Base-by-base conservation (phyloP, 2,888 invertebrate genomes). In the Volucella inflata region DNA sequence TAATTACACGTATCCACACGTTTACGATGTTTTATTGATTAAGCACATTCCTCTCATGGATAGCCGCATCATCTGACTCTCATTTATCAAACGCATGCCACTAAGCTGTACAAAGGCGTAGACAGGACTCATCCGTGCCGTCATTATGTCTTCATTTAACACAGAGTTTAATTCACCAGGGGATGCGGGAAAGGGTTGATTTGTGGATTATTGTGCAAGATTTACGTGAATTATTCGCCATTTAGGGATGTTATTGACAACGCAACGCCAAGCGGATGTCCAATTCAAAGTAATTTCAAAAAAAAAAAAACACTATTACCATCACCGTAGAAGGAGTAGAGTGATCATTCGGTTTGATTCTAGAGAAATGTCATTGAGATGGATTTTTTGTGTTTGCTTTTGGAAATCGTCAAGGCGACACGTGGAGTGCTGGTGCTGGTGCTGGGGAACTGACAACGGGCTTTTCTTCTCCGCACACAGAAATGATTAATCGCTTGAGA, bases 401-500 rank as follows among this genome's bases (percentile, higher is more conserved):
- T 81, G 67, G 76, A 62, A 71, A 71, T 85, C 68, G 50, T 51
- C 85, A 85, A 85, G 85, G 85, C 68, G 85, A 85, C 81, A 68
- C 68, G 68, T 64, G 36, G 57, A 57, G 51, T 76, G 80, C 30
- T 30, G 30, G 30, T 30, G 30, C 30, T 30, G 80, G 80, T n/a
- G n/a, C 57, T 72, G 70, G 72, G 53, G 67, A 72, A 65, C 51
- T 51, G 46, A 68, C 65, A 72, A 50, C 65, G 50, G 74, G 59
- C 40, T 57, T 75, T 67, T 55, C 53, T 67, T 59, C 30, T 65
- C 53, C 42, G 71, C 44, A 44, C 46, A 53, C 42, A 38, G 44
- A 71, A 82, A 74, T 82, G 87, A 87, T 87, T 87, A 87, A 87
- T 87, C 77, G 70, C 65, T 82, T 70, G 74, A 78, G 65, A 82